phyloP scores from a whole-genome alignment of 2,113 vertebrate species.

The Rhipidura dahli region DNA sequence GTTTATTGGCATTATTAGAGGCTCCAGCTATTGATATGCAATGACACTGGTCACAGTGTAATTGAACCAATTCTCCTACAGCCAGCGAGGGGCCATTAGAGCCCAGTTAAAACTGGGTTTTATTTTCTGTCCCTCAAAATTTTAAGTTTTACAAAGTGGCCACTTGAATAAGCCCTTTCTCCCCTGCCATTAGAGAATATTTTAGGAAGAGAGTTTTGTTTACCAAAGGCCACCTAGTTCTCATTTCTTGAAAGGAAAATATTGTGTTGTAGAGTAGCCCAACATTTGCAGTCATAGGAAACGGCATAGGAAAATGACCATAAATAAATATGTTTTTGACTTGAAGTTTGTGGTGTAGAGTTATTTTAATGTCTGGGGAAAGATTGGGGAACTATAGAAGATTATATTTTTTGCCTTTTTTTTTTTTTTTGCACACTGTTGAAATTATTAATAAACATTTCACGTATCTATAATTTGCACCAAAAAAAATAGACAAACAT shows the following conservation, averaged over 20 bases:
- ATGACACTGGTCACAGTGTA: neutral
- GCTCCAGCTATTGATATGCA: constrained; percentile 41
- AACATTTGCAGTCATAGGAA: neutral
- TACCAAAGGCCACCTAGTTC: neutral
- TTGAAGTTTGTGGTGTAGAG: constrained; percentile 1
- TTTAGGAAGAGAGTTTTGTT: constrained; percentile 30
- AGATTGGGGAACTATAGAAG: constrained; percentile 1
- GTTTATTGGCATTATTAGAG: constrained; percentile 22
- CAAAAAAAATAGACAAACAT: neutral
- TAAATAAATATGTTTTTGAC: constrained; percentile 51
- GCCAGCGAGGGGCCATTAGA: constrained; percentile 1
- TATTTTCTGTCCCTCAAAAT: constrained; percentile 50
- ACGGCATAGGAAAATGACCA: constrained; percentile 13
- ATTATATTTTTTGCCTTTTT: neutral
- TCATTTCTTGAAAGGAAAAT: constrained; percentile 54
- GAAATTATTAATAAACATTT: neutral
- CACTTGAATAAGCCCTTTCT: neutral
- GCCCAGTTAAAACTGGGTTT: constrained; percentile 18
- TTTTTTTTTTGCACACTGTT: neutral
- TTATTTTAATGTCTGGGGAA: constrained; percentile 24
- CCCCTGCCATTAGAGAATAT: neutral
- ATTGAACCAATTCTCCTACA: constrained; percentile 16
- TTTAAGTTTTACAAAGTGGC: constrained; percentile 20
- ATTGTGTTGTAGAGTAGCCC: neutral
- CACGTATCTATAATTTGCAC: neutral